Evolutionary conservation across 2,888 invertebrate species (phyloP), one percentile per base, ranked within the genome.

Genomic region (Caenorhabditis sp.): DNA sequence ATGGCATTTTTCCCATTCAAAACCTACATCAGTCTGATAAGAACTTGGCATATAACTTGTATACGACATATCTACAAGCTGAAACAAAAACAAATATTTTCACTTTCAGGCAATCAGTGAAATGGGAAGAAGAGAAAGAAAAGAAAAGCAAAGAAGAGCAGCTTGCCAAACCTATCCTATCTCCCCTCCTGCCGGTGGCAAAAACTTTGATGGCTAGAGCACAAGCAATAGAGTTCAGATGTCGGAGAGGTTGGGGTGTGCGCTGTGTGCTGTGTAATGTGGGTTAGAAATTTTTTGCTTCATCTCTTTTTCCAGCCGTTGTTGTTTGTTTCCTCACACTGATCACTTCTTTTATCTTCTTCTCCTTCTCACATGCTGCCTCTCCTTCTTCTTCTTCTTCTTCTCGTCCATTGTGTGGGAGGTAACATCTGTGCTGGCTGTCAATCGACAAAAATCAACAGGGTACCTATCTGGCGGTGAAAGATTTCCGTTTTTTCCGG

Each of bases 381-480:
- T 64, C 56, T 56, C 64, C 32, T 56, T 50, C 40, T 5, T 15
- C n/a, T n/a, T n/a, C n/a, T n/a, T n/a, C n/a, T n/a, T n/a, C n/a
- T n/a, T n/a, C n/a, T n/a, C 53, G 53, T 64, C 64, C 64, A 64
- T 74, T 76, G 76, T 76, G 76, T 76, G 67, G 76, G 76, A 76
- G 76, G 76, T 65, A 76, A 76, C 76, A 76, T 76, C 76, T 76
- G 76, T 76, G 76, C 60, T 68, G 58, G 58, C 60, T 58, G 76
- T 53, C 67, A 67, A 74, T 74, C 60, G 60, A 47, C 50, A 53
- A 51, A 76, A 76, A 64, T 76, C 76, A 60, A 37, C 40, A 1
- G 35, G 24, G 28, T 24, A 4, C 32, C 4, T n/a, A n/a, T n/a
- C n/a, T n/a, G n/a, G n/a, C n/a, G n/a, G n/a, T n/a, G n/a, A n/a